Conservation (phyloP, 2,113 vertebrate genomes). For the Dasypus novemcinctus region DNA sequence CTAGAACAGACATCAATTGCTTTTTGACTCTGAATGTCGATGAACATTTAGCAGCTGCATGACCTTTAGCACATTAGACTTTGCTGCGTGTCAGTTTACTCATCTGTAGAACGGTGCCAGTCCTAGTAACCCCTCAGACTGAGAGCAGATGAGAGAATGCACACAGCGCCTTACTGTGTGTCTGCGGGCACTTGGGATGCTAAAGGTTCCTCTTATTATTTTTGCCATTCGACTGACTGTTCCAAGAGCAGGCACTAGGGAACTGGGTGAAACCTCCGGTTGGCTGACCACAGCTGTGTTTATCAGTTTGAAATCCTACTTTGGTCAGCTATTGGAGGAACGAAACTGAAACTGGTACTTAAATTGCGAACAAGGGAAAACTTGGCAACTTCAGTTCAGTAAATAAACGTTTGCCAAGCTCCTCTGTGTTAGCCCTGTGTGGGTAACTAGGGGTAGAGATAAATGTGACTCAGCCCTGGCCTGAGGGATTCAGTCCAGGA, state of each 20-base stretch:
- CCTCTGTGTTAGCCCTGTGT: background rate
- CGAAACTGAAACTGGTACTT: background rate
- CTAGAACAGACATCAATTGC: conserved; percentile 34
- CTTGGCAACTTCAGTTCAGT: background rate
- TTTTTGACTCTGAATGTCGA: background rate
- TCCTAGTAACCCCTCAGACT: background rate
- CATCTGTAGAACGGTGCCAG: background rate
- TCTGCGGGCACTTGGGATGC: rapidly evolving
- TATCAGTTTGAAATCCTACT: background rate
- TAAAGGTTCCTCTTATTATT: background rate
- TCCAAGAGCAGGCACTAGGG: background rate
- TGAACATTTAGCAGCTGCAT: background rate
- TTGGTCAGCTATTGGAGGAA: background rate
- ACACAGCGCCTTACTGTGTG: rapidly evolving
- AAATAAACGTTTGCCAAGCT: background rate
- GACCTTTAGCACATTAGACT: conserved; percentile 7
- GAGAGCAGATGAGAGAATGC: rapidly evolving
- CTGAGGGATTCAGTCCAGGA: background rate
- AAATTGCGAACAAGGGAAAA: background rate
- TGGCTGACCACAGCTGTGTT: background rate
- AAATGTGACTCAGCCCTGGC: rapidly evolving
- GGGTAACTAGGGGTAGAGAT: background rate
- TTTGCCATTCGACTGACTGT: background rate
- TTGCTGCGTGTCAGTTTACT: background rate
- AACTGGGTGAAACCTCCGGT: background rate